Evolutionary conservation across 2,888 invertebrate genomes (phyloP).

Genomic region (Erebia aethiops): DNA sequence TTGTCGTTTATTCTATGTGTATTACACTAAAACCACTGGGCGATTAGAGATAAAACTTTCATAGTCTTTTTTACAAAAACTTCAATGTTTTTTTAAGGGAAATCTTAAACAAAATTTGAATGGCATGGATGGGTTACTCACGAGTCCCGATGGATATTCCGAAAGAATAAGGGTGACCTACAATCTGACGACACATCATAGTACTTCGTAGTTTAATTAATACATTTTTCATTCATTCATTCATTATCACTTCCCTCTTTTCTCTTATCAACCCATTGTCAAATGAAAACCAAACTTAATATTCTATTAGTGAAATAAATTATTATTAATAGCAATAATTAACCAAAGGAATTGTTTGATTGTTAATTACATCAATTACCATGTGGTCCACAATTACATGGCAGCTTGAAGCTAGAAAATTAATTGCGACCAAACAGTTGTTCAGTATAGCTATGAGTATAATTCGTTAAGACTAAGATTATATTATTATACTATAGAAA

Average conservation of each 20-base stretch:
- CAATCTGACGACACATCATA: background rate
- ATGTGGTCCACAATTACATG: slow-evolving; percentile 30
- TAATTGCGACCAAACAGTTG: slow-evolving; percentile 62
- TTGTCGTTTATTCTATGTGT: background rate
- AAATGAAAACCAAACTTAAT: background rate
- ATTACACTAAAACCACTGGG: background rate
- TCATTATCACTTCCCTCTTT: no score
- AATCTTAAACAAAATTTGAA: background rate
- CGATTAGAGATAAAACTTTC: background rate
- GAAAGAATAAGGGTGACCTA: background rate
- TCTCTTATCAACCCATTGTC: no score
- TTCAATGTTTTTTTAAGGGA: background rate
- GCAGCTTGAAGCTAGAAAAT: slow-evolving; percentile 27
- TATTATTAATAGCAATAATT: slow-evolving; percentile 22
- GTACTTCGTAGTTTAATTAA: background rate
- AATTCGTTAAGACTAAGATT: slow-evolving; percentile 48
- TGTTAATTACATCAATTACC: slow-evolving; percentile 16
- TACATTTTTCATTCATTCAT: no score
- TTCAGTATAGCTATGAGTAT: slow-evolving; percentile 44
- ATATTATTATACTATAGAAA: slow-evolving; percentile 46
- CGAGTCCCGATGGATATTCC: background rate
- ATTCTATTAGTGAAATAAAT: slow-evolving; percentile 15
- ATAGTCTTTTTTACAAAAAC: background rate
- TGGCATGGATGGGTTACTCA: no score
- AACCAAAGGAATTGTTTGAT: slow-evolving; percentile 4